These are phyloP conservation scores for Lethenteron camtschaticum DNA, from an alignment of 2,113 vertebrate genomes.

Conservation along the genomic window DNA sequence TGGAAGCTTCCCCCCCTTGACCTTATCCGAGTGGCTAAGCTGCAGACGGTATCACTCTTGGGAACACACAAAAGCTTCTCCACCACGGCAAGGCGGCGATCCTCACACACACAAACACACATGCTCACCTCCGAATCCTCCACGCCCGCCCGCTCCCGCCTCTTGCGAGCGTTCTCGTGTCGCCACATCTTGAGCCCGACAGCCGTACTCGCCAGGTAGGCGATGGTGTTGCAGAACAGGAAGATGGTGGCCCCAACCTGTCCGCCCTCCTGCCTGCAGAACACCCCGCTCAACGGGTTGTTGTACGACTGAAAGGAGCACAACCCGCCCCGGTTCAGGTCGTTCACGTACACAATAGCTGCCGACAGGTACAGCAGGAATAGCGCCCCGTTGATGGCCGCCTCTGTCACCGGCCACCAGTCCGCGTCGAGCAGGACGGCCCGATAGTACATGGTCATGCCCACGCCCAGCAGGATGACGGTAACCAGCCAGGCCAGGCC, in stretches of 20 bases:
- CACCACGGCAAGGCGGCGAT: too few species aligned
- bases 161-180: conserved; percentile 48
- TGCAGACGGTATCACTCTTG: too few species aligned
- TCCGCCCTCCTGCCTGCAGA: conserved; percentile 65
- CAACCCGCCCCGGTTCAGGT: conserved; percentile 56
- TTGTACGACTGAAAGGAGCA: conserved; percentile 53
- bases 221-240: conserved; percentile 43
- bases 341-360: conserved; percentile 54
- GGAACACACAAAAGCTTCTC: too few species aligned
- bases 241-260: conserved; percentile 68
- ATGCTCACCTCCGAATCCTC: too few species aligned
- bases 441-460: conserved; percentile 74
- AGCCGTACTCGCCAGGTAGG: conserved; percentile 46
- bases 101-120: too few species aligned
- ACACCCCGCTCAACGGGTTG: conserved; percentile 35
- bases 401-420: conserved; percentile 85
- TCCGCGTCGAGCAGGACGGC: conserved; percentile 64
- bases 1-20: too few species aligned
- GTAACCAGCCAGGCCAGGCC: conserved; percentile 57
- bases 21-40: too few species aligned
- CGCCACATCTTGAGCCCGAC: conserved; percentile 69
- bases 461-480: conserved; percentile 50
- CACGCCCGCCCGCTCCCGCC: conserved; percentile 13
- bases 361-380: conserved; percentile 47
- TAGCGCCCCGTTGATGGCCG: conserved; percentile 43